Evolutionary conservation across 2,113 vertebrate species (phyloP).

Genomic region (Raphicerus campestris): DNA sequence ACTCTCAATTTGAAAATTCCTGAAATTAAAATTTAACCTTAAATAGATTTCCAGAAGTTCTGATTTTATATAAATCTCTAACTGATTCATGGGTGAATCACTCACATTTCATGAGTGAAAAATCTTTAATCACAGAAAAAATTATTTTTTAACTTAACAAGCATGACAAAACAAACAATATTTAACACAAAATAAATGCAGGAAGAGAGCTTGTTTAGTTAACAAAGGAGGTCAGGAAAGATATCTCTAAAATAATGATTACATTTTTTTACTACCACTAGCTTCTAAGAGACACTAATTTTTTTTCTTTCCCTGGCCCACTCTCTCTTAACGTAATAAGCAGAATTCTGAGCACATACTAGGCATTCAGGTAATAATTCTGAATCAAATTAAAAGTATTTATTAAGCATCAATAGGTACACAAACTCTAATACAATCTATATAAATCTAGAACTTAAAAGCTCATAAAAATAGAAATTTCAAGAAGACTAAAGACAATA

Average conservation of each 20-base stretch:
- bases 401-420: neutral
- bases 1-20: neutral
- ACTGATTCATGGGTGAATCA: neutral
- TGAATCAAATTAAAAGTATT: neutral
- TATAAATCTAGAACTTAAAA: neutral
- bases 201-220: neutral
- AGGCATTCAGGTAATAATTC: neutral
- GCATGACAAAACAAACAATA: neutral
- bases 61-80: neutral
- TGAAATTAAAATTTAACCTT: conserved; percentile 2
- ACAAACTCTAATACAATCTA: neutral
- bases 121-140: neutral
- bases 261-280: neutral
- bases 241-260: neutral
- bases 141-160: neutral
- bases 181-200: neutral
- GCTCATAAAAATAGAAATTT: neutral
- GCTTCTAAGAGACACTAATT: neutral
- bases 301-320: neutral
- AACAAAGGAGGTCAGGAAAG: neutral
- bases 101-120: neutral
- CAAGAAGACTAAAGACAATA: neutral
- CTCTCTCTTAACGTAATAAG: neutral
- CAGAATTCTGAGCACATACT: neutral
- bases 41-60: neutral